A percentile compares a stretch with the other conserved stretches of the same genome.
Evolutionary conservation across 1,140 invertebrate species (phyloP).

Genomic region (Trachelipus rathkii): DNA sequence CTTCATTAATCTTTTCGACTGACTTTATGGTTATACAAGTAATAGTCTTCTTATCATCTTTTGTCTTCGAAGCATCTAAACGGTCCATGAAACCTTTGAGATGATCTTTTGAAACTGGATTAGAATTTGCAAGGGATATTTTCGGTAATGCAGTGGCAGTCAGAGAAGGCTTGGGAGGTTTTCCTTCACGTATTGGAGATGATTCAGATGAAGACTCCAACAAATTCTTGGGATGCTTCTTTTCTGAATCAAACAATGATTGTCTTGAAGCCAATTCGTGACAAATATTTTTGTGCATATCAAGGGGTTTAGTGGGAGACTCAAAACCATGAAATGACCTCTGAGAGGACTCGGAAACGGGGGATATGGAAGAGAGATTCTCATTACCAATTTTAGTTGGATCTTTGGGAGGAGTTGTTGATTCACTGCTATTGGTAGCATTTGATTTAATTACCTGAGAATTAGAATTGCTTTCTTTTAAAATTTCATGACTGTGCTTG

Average conservation of each 20-base stretch:
- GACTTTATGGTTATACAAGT: slow-evolving; percentile 34
- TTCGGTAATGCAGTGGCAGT: slow-evolving; percentile 33
- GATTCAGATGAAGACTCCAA: neutral
- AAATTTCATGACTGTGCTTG: neutral
- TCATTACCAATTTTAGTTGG: neutral
- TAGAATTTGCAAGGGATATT: slow-evolving; percentile 4
- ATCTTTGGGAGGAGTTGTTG: neutral
- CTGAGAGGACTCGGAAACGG: neutral
- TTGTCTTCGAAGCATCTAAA: slow-evolving; percentile 6
- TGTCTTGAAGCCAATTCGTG: neutral
- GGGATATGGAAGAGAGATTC: neutral
- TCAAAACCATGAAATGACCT: slow-evolving; percentile 9
- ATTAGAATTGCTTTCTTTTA: no score
- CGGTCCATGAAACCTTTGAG: no score
- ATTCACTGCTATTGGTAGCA: neutral
- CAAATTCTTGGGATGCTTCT: neutral
- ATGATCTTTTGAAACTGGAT: slow-evolving; percentile 7
- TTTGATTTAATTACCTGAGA: no score
- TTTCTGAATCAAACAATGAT: neutral
- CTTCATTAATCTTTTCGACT: slow-evolving; percentile 40
- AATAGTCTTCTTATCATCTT: slow-evolving; percentile 12
- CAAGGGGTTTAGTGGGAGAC: neutral
- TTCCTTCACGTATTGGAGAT: neutral
- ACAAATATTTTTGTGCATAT: neutral
- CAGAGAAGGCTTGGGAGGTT: slow-evolving; percentile 34